Conservation (phyloP, 2,888 invertebrate genomes). For the Dysmachus trigonus region DNA sequence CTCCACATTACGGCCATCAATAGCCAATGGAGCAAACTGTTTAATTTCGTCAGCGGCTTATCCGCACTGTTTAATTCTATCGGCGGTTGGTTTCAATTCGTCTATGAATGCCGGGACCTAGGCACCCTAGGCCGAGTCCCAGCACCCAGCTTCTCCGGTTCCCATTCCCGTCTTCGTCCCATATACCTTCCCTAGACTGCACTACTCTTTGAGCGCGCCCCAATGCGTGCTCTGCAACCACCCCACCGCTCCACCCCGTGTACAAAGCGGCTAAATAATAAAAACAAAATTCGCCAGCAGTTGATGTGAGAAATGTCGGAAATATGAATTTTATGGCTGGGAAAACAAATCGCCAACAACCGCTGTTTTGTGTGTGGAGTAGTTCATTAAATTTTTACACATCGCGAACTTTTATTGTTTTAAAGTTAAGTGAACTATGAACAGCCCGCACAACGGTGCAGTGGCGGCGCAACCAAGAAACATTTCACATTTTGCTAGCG, state of each 20-base stretch:
- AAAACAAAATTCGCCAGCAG: constrained; percentile 19
- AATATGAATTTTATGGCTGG: constrained; percentile 37
- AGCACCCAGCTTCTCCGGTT: background rate
- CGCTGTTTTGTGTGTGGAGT: constrained; percentile 15
- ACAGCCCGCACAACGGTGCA: background rate
- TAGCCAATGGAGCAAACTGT: background rate
- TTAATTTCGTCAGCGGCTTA: background rate
- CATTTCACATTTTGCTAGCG: background rate
- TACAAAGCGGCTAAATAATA: background rate
- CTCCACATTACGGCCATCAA: background rate
- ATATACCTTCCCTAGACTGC: background rate
- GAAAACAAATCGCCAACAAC: constrained; percentile 26
- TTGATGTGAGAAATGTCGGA: constrained; percentile 27
- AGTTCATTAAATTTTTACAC: constrained; percentile 40
- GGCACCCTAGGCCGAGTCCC: background rate
- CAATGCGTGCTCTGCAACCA: background rate
- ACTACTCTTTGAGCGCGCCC: background rate
- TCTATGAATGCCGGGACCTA: background rate
- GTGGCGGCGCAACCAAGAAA: background rate
- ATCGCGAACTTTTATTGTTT: constrained; percentile 33
- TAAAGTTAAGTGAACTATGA: constrained; percentile 38
- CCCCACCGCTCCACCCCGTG: background rate
- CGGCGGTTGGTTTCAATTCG: background rate
- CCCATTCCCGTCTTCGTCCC: too few species aligned
- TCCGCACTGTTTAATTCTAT: background rate